These are phyloP conservation scores for Aphyosemion australe DNA, from an alignment of 2,113 vertebrate genomes.

Conservation along the genomic window DNA sequence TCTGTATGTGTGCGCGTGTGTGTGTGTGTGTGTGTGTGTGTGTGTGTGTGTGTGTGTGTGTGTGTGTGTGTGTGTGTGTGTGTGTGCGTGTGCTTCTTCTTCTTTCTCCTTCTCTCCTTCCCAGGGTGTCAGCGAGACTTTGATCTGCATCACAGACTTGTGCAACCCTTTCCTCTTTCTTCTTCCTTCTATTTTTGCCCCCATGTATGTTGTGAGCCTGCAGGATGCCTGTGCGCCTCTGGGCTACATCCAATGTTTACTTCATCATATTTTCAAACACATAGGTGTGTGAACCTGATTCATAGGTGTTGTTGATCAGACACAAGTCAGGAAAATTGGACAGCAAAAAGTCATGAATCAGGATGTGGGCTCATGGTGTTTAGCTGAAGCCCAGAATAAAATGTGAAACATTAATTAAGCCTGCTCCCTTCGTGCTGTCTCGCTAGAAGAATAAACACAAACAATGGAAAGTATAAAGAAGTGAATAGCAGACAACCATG, in stretches of 20 bases:
- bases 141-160: conserved; percentile 71
- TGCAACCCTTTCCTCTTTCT: conserved; percentile 51
- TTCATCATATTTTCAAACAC: background rate
- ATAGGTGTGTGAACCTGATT: background rate
- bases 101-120: conserved; percentile 44
- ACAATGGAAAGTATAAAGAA: no score
- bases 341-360: background rate
- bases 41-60: no score
- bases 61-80: no score
- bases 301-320: background rate
- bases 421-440: no score
- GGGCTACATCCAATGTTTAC: conserved; percentile 23
- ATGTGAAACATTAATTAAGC: no score
- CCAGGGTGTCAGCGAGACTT: conserved; percentile 64
- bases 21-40: no score
- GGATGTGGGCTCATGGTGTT: background rate
- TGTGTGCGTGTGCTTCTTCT: conserved; percentile 28
- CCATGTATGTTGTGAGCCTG: conserved; percentile 26
- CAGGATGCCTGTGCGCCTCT: conserved; percentile 16
- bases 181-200: conserved; percentile 43
- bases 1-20: conserved; percentile 20
- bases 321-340: background rate
- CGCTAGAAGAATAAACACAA: no score
- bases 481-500: no score
- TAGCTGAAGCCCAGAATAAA: conserved; percentile 47